These are phyloP conservation scores for Anastrepha ludens DNA, from an alignment of 1,140 invertebrate species.

Conservation along the genomic window DNA sequence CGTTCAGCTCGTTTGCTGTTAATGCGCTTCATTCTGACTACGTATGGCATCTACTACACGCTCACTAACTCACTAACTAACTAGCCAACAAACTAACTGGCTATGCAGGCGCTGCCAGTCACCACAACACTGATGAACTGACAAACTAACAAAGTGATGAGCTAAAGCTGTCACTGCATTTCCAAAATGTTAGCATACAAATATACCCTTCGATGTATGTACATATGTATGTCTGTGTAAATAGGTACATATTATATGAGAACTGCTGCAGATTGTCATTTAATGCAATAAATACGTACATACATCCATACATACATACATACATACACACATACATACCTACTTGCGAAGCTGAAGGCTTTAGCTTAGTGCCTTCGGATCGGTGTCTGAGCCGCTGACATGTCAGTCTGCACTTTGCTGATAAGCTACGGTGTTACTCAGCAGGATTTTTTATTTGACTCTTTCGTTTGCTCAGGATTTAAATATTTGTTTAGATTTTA, in stretches of 20 bases:
- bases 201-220: background rate
- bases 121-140: slow-evolving; percentile 25
- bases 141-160: slow-evolving; percentile 49
- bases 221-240: background rate
- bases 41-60: background rate
- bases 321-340: too few relatives aligned
- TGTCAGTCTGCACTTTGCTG: slow-evolving; percentile 50
- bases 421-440: slow-evolving; percentile 15
- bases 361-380: slow-evolving; percentile 4
- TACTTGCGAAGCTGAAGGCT: background rate
- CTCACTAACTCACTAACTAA: background rate
- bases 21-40: background rate
- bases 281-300: background rate
- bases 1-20: slow-evolving; percentile 31
- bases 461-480: background rate
- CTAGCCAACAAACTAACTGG: background rate
- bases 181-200: slow-evolving; percentile 10
- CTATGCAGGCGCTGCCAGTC: background rate
- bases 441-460: background rate
- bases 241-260: background rate
- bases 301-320: too few relatives aligned
- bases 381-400: slow-evolving; percentile 1
- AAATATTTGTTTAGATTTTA: background rate
- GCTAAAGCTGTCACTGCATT: slow-evolving; percentile 52
- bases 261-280: background rate